Evolutionary conservation across 2,888 invertebrate species (phyloP), one percentile per base, ranked within the genome.

Genomic region (Sclerodermus sp.): DNA sequence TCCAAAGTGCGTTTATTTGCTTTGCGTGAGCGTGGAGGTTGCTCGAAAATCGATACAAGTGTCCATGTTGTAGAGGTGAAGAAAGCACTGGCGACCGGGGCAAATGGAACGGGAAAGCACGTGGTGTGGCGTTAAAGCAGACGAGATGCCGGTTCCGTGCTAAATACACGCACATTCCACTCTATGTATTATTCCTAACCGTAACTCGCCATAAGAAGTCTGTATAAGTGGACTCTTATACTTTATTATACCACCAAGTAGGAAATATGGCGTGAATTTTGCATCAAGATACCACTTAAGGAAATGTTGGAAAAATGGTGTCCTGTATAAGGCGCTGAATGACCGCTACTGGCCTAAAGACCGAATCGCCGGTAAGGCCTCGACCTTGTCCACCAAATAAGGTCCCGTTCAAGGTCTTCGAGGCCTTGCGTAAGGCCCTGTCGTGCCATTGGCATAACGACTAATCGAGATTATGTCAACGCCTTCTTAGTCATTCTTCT

Each of bases 311-410:
- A 23, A 8, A 23, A 23, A 23, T 23, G 8, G 23, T 23, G 23
- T 23, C 23, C 23, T 23, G 23, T 23, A 23, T 23, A 23, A 23
- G 23, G 23, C 23, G 8, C 23, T 23, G 23, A 8, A 23, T 23
- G 23, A 23, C 23, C 55, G 63, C 57, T 60, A 57, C 56, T 67
- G 72, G 67, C 67, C 72, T 68, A 66, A 64, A 74, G 71, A 73
- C 73, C 72, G 68, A 73, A 69, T 73, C 68, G 74, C 70, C 69
- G 59, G 58, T 55, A 51, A 45, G 38, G 64, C 58, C 62, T 65
- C 69, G 73, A 74, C 75, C 75, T 76, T 75, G 75, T 64, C 62
- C 55, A 57, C 68, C 70, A 63, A 73, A 75, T 74, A 74, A 69
- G 74, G 73, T 68, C 63, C 59, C 53, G 63, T 58, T 56, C 73